A percentile compares a stretch with the other conserved stretches of the same genome.
Conservation (phyloP, 2,113 vertebrate species). For the Axis porcinus region DNA sequence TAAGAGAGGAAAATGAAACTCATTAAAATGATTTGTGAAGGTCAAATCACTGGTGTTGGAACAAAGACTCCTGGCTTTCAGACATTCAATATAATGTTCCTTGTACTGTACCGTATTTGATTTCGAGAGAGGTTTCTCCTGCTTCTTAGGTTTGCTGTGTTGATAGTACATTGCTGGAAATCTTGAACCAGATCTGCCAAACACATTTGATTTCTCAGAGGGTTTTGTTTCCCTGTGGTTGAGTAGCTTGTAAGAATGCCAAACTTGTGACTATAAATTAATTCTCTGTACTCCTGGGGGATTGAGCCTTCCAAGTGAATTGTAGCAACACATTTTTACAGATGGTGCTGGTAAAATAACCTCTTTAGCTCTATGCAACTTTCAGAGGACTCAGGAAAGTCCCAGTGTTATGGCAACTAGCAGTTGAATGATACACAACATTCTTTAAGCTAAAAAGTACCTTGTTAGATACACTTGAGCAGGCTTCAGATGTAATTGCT, state of each 20-base stretch:
- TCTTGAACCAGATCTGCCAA: not conserved
- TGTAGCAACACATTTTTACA: not conserved
- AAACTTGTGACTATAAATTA: not conserved
- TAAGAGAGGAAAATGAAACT: not conserved
- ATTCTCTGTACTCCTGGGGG: not conserved
- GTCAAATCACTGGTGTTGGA: not conserved
- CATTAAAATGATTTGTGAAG: not conserved
- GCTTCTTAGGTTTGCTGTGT: not conserved
- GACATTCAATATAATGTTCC: not conserved
- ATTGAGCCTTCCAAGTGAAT: not conserved
- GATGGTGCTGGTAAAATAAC: not conserved
- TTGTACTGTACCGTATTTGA: not conserved
- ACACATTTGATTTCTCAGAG: not conserved
- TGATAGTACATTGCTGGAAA: not conserved
- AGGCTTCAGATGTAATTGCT: not conserved
- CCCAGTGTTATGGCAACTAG: not conserved
- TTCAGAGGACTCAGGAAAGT: not conserved
- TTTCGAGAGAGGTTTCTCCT: not conserved
- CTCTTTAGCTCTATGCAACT: not conserved
- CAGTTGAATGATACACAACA: not conserved
- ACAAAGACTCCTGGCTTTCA: not conserved
- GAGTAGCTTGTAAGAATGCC: not conserved
- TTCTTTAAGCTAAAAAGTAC: not conserved
- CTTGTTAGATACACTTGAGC: not conserved
- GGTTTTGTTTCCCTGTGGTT: not conserved